Evolutionary conservation across 92 coral and sea anemone species (phyloP).

Genomic region (Palythoa caribaeorum): DNA sequence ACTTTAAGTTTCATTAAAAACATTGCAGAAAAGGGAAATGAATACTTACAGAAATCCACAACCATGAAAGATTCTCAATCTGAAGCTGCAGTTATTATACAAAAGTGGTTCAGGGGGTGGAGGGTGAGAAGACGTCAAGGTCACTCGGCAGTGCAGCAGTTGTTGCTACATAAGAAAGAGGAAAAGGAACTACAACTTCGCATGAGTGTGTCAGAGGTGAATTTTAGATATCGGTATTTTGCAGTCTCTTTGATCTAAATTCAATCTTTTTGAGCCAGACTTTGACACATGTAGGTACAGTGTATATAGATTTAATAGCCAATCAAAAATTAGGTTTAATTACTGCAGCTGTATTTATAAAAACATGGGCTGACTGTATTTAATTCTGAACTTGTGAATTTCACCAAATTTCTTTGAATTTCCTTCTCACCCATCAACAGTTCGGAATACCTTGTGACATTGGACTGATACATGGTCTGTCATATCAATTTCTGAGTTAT

Average conservation of each 20-base stretch:
- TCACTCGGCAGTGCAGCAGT: slow-evolving; percentile 74
- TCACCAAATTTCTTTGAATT: no score
- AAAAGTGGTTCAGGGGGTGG: slow-evolving; percentile 91
- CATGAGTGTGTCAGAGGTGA: slow-evolving; percentile 39
- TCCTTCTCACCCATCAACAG: no score
- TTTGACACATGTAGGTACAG: no score
- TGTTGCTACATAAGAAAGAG: slow-evolving; percentile 74
- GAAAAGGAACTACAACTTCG: slow-evolving; percentile 70
- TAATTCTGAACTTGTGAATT: no score
- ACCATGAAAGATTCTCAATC: slow-evolving; percentile 5
- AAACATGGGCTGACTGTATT: no score
- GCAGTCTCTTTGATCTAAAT: no score
- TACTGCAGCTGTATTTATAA: no score
- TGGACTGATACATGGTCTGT: not conserved
- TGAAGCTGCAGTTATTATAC: slow-evolving; percentile 88
- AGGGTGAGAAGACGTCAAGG: slow-evolving; percentile 69
- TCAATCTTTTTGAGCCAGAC: no score
- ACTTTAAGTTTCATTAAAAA: not conserved
- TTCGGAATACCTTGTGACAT: no score
- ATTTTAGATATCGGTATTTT: not conserved
- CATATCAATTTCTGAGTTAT: not conserved
- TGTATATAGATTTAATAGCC: no score
- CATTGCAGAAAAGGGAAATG: slow-evolving; percentile 40
- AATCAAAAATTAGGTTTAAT: no score
- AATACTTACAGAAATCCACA: not conserved